Conservation (phyloP, 2,888 invertebrate genomes). For the Drosophila vallismaia region DNA sequence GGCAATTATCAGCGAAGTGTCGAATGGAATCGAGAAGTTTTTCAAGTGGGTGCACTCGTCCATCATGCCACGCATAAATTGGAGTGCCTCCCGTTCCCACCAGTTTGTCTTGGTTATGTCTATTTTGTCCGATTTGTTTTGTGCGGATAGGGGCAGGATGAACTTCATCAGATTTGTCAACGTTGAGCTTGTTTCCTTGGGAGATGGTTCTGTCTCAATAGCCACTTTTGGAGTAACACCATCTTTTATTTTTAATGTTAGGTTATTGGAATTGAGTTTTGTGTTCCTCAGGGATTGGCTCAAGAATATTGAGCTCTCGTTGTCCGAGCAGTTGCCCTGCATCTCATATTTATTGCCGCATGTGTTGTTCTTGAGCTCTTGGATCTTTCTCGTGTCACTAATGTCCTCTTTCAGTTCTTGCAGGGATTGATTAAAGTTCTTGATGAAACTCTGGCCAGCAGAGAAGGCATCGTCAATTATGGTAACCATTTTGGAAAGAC, state of each 20-base stretch:
- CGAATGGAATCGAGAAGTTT: constrained; percentile 94
- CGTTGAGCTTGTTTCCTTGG: constrained; percentile 56
- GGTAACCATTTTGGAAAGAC: constrained; percentile 94
- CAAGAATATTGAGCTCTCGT: constrained; percentile 64
- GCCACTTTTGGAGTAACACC: constrained; percentile 31
- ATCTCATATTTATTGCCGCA: constrained; percentile 30
- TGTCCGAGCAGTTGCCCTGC: constrained; percentile 16
- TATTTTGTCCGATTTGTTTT: constrained; percentile 80
- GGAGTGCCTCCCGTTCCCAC: constrained; percentile 91
- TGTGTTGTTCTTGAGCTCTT: constrained; percentile 38
- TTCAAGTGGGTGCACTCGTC: constrained; percentile 98
- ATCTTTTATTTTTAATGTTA: constrained; percentile 45
- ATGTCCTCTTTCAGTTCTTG: constrained; percentile 84
- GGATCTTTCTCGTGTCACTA: constrained; percentile 68
- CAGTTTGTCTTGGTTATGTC: constrained; percentile 87
- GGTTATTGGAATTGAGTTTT: constrained; percentile 27
- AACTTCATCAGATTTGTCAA: constrained; percentile 82
- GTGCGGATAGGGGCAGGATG: constrained; percentile 74
- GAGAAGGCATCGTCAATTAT: constrained; percentile 90
- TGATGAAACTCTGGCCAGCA: constrained; percentile 90
- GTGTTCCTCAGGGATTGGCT: constrained; percentile 49
- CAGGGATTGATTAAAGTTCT: constrained; percentile 86
- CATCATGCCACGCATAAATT: constrained; percentile 99
- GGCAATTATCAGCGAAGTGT: constrained; percentile 95
- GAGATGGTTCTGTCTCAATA: constrained; percentile 20